Evolutionary conservation across 2,888 invertebrate species (phyloP).

Genomic region (Drosophila mulleri): DNA sequence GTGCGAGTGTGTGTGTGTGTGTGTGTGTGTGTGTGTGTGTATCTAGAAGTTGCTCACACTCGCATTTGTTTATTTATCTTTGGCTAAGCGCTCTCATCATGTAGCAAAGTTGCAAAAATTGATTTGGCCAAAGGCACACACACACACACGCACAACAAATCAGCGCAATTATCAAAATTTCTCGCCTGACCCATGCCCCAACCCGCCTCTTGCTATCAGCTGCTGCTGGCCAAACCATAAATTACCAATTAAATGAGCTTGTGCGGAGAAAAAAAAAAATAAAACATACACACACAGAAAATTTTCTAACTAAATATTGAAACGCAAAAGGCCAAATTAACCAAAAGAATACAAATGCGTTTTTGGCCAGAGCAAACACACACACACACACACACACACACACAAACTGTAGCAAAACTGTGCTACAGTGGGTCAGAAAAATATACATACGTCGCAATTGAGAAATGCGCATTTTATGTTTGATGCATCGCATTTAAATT

Average conservation of each 20-base stretch:
- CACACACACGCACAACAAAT: slow-evolving; percentile 33
- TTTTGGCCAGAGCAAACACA: slow-evolving; percentile 27
- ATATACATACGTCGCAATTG: not conserved
- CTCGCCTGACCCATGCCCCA: not conserved
- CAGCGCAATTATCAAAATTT: slow-evolving; percentile 72
- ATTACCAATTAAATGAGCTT: slow-evolving; percentile 79
- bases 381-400: slow-evolving; percentile 10
- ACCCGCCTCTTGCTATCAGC: not conserved
- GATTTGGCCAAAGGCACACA: slow-evolving; percentile 50
- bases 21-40: slow-evolving; percentile 22
- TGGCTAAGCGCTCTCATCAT: slow-evolving; percentile 41
- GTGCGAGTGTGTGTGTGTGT: slow-evolving; percentile 1
- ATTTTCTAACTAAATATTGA: slow-evolving; percentile 74
- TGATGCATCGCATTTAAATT: slow-evolving; percentile 9
- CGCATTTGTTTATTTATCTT: slow-evolving; percentile 62
- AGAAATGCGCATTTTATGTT: slow-evolving; percentile 46
- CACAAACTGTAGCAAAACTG: not conserved
- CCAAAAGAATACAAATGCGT: slow-evolving; percentile 54
- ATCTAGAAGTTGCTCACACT: slow-evolving; percentile 31
- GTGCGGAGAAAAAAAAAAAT: slow-evolving; percentile 65
- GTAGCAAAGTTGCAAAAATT: slow-evolving; percentile 76
- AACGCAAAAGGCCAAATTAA: slow-evolving; percentile 71
- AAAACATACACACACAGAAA: slow-evolving; percentile 15
- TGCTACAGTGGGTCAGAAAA: slow-evolving; percentile 44
- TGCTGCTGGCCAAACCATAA: slow-evolving; percentile 56